Evolutionary conservation across 2,888 invertebrate species (phyloP), one percentile per base, ranked within the genome.

Genomic region (Sminthurides aquaticus): DNA sequence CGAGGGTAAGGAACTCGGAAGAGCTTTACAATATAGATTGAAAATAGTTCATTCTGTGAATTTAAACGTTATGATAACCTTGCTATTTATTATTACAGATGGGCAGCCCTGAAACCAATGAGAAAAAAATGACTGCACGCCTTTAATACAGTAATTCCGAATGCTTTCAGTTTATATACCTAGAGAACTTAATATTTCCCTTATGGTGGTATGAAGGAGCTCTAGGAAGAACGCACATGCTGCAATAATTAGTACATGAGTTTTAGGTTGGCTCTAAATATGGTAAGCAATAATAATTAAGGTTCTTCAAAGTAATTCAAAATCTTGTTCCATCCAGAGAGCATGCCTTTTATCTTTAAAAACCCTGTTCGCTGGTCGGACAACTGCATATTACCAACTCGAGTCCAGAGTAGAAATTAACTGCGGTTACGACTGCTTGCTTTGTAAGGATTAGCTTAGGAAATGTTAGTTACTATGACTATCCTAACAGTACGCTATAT

Each of bases 81-180:
- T 52, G 8, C 8, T 52, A 20, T 52, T 8, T 20, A 20, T 20
- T 52, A 11, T 60, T 63, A 2, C 27, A 64, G 64, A 27, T 64
- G 64, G 64, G 64, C 64, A 11, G 59, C 64, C 1, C 55, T 59
- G 18, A 64, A 52, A 55, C 64, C 64, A 2, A 29, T 54, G n/a
- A 26, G 28, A 29, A 59, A 29, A 52, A 25, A 49, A 43, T 52
- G 29, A 59, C n/a, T n/a, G n/a, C n/a, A n/a, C n/a, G n/a, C n/a
- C n/a, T n/a, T n/a, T n/a, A n/a, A n/a, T n/a, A n/a, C n/a, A n/a
- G n/a, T n/a, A n/a, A n/a, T n/a, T n/a, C n/a, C n/a, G n/a, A n/a
- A n/a, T n/a, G n/a, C n/a, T n/a, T n/a, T n/a, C n/a, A n/a, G n/a
- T n/a, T n/a, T n/a, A n/a, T n/a, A n/a, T n/a, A n/a, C n/a, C n/a